Conservation (phyloP, 2,888 invertebrate genomes). For the Cantharis rufa region DNA sequence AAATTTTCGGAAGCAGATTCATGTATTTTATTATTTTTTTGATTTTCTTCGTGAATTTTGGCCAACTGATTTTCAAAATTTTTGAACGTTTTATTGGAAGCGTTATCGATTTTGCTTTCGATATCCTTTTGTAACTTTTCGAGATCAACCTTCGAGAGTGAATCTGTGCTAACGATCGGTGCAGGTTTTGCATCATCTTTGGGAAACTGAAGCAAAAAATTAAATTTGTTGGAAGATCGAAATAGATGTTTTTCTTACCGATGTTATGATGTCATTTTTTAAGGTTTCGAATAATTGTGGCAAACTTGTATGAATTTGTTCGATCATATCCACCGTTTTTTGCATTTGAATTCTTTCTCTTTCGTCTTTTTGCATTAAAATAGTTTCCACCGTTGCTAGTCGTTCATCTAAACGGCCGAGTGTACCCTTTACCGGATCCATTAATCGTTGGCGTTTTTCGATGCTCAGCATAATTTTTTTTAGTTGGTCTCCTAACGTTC, state of each 20-base stretch:
- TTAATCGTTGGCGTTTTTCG: slow-evolving; percentile 72
- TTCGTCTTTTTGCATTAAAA: slow-evolving; percentile 73
- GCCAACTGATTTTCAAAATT: slow-evolving; percentile 47
- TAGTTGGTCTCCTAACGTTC: slow-evolving; percentile 76
- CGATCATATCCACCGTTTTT: slow-evolving; percentile 64
- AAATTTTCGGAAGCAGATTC: slow-evolving; percentile 56
- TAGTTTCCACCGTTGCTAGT: slow-evolving; percentile 75
- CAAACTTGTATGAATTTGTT: slow-evolving; percentile 58
- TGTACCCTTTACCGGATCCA: slow-evolving; percentile 72
- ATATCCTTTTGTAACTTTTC: slow-evolving; percentile 44
- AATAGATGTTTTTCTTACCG: slow-evolving; percentile 35
- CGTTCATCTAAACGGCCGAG: slow-evolving; percentile 75
- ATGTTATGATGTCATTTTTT: slow-evolving; percentile 51
- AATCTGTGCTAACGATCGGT: slow-evolving; percentile 22
- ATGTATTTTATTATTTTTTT: slow-evolving; percentile 55
- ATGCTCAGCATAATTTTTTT: slow-evolving; percentile 73
- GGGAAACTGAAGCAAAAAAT: slow-evolving; percentile 9
- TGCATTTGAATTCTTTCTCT: slow-evolving; percentile 66
- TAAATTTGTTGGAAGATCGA: not conserved
- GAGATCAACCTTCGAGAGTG: slow-evolving; percentile 45
- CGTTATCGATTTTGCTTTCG: slow-evolving; percentile 46
- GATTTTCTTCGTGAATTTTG: slow-evolving; percentile 50
- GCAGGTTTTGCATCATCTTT: slow-evolving; percentile 6
- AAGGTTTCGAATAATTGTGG: slow-evolving; percentile 57
- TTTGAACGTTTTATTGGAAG: slow-evolving; percentile 41